Evolutionary conservation across 1,140 invertebrate genomes (phyloP), one percentile per base, ranked within the genome.

Genomic region (Drosophila leontia): DNA sequence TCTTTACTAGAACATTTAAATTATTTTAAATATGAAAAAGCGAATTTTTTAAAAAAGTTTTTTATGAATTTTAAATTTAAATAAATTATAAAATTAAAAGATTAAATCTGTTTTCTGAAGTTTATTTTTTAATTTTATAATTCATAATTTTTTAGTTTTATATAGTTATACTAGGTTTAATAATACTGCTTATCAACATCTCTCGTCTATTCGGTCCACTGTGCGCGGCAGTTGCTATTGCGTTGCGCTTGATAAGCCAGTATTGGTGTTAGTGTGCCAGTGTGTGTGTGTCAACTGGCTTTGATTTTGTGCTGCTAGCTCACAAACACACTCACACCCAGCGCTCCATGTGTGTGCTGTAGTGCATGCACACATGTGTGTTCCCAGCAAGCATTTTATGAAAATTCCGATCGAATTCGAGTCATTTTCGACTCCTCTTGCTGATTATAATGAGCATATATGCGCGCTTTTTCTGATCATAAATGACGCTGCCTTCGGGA

Each of bases 221-320:
- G 80, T 87, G 58, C 77, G 45, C 15, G 29, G 62, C 53, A 45
- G 58, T 60, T 70, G 77, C 64, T 87, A 80, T 87, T 87, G 84
- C 84, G 84, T 87, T 87, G 84, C 77, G 84, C 77, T 78, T 88
- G 84, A 87, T 88, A 88, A 87, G 72, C 77, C 29, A 58, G 58
- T 70, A 51, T 78, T 68, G 39, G 71, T 76, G 47, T 71, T 68
- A 71, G 62, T 85, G 53, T 78, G 74, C 78, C 62, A 72, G 26
- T 70, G 51, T 64, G 75, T 82, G 62, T 87, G 83, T 87, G 79
- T 88, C 84, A 87, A 87, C 84, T 87, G 84, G 80, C 84, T 87
- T 84, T 87, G 84, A 88, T 87, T 87, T 87, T 78, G 64, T 62
- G 75, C 71, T 64, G 59, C 41, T 44, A 58, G 41, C 63, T 47